Evolutionary conservation across 1,140 invertebrate species (phyloP).

Genomic region (Archivesica marissinica): DNA sequence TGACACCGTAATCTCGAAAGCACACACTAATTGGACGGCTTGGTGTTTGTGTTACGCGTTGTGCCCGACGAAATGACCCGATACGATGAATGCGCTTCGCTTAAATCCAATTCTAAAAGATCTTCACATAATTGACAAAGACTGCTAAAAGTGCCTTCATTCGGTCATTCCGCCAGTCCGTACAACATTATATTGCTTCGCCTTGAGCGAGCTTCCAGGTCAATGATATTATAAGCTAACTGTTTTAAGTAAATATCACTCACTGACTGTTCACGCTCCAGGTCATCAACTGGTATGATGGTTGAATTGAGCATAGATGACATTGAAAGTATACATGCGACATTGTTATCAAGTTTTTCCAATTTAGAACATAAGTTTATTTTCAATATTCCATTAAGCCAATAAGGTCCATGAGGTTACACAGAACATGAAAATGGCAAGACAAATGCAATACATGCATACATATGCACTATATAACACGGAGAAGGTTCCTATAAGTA

Average conservation of each 20-base stretch:
- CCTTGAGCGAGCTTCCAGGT: background rate
- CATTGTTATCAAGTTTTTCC: background rate
- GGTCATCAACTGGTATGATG: background rate
- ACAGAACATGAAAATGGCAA: too few species aligned
- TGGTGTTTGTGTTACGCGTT: background rate
- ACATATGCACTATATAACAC: too few species aligned
- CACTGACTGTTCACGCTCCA: background rate
- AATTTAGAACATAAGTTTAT: conserved; percentile 4
- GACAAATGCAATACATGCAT: too few species aligned
- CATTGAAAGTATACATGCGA: background rate
- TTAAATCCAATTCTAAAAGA: conserved; percentile 13
- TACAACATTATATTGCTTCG: conserved; percentile 16
- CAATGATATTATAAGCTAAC: conserved; percentile 16
- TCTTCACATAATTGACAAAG: background rate
- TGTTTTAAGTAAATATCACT: background rate
- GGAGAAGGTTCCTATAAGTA: too few species aligned
- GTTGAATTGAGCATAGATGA: background rate
- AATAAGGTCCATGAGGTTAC: too few species aligned
- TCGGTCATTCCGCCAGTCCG: background rate
- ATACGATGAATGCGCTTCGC: background rate
- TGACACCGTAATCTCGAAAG: conserved; percentile 21
- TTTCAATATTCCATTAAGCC: too few species aligned
- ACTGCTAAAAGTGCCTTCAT: background rate
- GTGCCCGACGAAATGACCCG: background rate
- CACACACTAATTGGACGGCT: background rate